These are phyloP conservation scores for Setophaga coronata DNA, from an alignment of 2,113 vertebrate species.

Conservation along the genomic window DNA sequence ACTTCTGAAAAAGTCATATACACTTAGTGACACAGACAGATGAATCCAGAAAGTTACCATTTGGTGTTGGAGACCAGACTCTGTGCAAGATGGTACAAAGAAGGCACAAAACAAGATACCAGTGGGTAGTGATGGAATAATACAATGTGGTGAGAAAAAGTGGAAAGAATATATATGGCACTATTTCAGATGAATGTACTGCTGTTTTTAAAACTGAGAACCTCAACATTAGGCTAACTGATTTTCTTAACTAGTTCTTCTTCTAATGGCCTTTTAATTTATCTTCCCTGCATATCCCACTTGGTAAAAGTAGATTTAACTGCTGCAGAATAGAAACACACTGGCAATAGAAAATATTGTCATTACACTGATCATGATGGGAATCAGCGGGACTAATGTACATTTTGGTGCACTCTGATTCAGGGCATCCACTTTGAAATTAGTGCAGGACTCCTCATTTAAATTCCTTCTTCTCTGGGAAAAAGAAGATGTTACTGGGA, in stretches of 20 bases:
- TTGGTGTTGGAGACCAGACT: constrained; percentile 6
- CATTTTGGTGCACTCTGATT: neutral
- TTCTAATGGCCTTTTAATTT: neutral
- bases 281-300: neutral
- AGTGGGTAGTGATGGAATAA: neutral
- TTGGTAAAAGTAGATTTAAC: neutral
- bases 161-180: neutral
- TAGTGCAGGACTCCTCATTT: neutral
- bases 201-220: neutral
- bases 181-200: neutral
- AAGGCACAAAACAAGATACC: neutral
- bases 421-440: neutral
- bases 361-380: neutral
- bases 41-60: constrained; percentile 2
- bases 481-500: neutral
- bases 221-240: neutral
- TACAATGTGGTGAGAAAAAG: neutral
- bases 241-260: neutral
- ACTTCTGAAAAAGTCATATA: constrained; percentile 72
- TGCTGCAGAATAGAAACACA: neutral
- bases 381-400: neutral
- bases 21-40: constrained; percentile 48
- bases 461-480: neutral
- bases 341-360: neutral
- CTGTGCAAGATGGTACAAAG: neutral